Conservation (phyloP, 2,113 vertebrate genomes). For the Origma solitaria region DNA sequence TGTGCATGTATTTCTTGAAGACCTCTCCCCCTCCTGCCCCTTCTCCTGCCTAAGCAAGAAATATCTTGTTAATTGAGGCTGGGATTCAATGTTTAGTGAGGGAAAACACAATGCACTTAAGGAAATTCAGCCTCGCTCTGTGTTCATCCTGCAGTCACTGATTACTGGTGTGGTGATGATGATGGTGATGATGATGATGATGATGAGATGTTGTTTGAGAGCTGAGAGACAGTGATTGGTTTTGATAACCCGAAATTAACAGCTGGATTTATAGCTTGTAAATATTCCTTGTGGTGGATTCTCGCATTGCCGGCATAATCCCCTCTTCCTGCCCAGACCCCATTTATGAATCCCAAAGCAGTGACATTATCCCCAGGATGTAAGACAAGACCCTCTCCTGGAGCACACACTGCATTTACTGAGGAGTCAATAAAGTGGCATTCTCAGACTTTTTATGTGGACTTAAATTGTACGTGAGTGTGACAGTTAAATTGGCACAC, state of each 20-base stretch:
- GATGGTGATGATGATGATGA: constrained; percentile 13
- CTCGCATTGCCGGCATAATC: constrained; percentile 49
- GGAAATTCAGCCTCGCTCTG: not conserved
- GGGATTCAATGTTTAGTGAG: constrained; percentile 48
- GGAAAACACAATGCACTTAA: constrained; percentile 10
- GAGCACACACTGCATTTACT: not conserved
- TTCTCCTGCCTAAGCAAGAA: constrained; percentile 38
- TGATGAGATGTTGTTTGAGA: constrained; percentile 53
- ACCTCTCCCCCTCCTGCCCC: not conserved
- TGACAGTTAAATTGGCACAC: not conserved
- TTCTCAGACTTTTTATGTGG: not conserved
- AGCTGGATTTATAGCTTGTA: constrained; percentile 72
- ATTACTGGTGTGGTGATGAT: not conserved
- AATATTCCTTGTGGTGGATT: constrained; percentile 62
- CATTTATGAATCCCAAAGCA: constrained; percentile 52
- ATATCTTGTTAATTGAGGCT: constrained; percentile 65
- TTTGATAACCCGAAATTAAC: constrained; percentile 74
- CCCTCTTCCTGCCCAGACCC: constrained; percentile 59
- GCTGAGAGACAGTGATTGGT: constrained; percentile 45
- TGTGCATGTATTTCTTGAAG: constrained; percentile 13
- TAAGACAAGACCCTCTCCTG: constrained; percentile 34
- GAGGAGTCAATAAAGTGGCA: constrained; percentile 36
- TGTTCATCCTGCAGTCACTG: not conserved
- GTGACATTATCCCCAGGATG: constrained; percentile 42
- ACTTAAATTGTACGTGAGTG: not conserved